Evolutionary conservation across 2,797 vertebrate genomes (phyloP).

Genomic region (Borostomias antarcticus): DNA sequence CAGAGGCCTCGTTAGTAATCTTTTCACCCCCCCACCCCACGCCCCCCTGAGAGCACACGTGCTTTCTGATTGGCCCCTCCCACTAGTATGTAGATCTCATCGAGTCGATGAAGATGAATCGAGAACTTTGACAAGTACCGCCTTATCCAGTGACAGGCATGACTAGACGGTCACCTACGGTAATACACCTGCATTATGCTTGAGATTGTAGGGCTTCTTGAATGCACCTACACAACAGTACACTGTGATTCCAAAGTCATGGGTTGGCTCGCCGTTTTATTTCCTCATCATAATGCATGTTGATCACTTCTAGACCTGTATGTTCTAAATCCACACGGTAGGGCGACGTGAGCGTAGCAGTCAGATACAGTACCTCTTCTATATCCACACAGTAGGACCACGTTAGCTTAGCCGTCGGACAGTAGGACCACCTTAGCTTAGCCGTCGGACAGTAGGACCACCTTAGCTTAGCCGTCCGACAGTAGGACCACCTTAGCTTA

Average conservation of each 20-base stretch:
- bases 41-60: not conserved
- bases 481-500: no score
- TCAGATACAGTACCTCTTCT: no score
- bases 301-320: constrained; percentile 24
- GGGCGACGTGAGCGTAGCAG: constrained; percentile 29
- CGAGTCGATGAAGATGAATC: not conserved
- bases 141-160: constrained; percentile 60
- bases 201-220: constrained; percentile 37
- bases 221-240: constrained; percentile 41
- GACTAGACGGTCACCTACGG: constrained; percentile 36
- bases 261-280: constrained; percentile 25
- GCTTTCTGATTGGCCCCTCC: not conserved
- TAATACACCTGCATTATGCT: constrained; percentile 30
- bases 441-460: constrained; percentile 14
- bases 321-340: not conserved
- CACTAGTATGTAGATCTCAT: not conserved
- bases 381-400: constrained; percentile 6
- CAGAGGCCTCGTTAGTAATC: constrained; percentile 3
- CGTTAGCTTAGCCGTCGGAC: constrained; percentile 29
- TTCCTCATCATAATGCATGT: constrained; percentile 38
- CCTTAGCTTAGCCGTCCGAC: constrained; percentile 30
- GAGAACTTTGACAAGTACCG: constrained; percentile 50
- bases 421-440: constrained; percentile 26
- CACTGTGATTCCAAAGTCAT: constrained; percentile 63
- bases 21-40: not conserved